These are phyloP conservation scores for Drymonia ruficornis DNA, from an alignment of 2,888 invertebrate species.

Conservation along the genomic window DNA sequence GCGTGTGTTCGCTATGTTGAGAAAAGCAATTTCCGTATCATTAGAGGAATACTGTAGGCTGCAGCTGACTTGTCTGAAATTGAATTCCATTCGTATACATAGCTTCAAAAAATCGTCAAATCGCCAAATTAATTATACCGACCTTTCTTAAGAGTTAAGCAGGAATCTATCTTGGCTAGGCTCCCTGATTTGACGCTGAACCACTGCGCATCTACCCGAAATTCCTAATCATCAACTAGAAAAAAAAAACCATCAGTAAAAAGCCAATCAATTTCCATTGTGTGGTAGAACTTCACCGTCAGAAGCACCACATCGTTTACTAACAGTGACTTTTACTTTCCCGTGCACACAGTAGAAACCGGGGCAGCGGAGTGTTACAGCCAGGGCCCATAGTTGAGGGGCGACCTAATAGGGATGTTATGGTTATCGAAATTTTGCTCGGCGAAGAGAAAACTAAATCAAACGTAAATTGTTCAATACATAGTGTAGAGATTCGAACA, in stretches of 20 bases:
- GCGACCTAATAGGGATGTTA: slow-evolving; percentile 10
- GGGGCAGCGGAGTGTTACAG: slow-evolving; percentile 47
- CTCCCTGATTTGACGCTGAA: neutral
- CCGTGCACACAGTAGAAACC: slow-evolving; percentile 44
- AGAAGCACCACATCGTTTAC: slow-evolving; percentile 38
- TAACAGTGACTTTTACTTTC: slow-evolving; percentile 51
- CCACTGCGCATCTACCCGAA: neutral
- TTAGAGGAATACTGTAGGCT: neutral
- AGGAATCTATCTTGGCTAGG: no score
- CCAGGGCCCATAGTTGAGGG: slow-evolving; percentile 24
- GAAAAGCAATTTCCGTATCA: slow-evolving; percentile 1
- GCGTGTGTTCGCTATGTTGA: slow-evolving; percentile 1
- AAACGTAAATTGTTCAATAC: no score
- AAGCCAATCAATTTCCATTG: slow-evolving; percentile 15
- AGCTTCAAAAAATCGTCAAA: no score
- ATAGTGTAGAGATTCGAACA: no score
- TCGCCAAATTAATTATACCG: no score
- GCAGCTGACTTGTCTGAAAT: neutral
- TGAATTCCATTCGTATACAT: neutral
- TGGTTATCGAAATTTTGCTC: slow-evolving; percentile 17
- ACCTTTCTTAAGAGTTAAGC: no score
- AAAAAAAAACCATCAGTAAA: slow-evolving; percentile 3
- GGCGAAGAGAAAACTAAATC: neutral
- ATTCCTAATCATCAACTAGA: no score
- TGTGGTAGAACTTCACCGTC: slow-evolving; percentile 21